Percentiles rank a stretch among this genome's conserved stretches.
Conservation (phyloP, 2,797 vertebrate genomes). For the Cetoscarus ocellatus region DNA sequence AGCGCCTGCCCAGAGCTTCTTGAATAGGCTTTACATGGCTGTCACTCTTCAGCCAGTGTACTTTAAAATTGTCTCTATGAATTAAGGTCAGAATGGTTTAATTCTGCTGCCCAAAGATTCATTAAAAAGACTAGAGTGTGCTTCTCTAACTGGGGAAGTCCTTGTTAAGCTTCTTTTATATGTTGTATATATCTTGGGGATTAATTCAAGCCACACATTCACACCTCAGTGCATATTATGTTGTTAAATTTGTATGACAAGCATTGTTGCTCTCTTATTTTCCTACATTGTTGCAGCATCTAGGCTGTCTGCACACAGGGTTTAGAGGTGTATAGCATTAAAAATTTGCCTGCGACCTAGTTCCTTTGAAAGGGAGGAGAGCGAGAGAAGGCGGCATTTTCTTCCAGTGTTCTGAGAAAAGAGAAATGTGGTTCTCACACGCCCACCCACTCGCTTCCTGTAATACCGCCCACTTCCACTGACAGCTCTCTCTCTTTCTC, state of each 20-base stretch:
- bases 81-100: conserved; percentile 53
- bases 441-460: conserved; percentile 84
- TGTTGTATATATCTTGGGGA: conserved; percentile 23
- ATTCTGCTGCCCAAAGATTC: conserved; percentile 36
- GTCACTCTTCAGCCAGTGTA: conserved; percentile 67
- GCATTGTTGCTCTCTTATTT: conserved; percentile 13
- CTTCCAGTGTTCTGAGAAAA: conserved; percentile 79
- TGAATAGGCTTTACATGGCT: conserved; percentile 70
- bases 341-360: conserved; percentile 77
- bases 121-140: conserved; percentile 41
- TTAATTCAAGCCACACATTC: conserved; percentile 20
- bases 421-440: conserved; percentile 85
- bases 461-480: conserved; percentile 89
- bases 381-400: conserved; percentile 76
- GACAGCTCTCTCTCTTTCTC: conserved; percentile 75
- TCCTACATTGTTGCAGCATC: conserved; percentile 6
- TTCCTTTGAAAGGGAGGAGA: conserved; percentile 73
- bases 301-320: conserved; percentile 38
- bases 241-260: conserved; percentile 17
- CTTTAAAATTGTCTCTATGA: conserved; percentile 63
- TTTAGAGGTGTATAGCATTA: conserved; percentile 63
- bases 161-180: conserved; percentile 38
- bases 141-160: conserved; percentile 9
- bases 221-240: conserved; percentile 32
- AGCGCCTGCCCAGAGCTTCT: conserved; percentile 60